Evolutionary conservation across 2,113 vertebrate genomes (phyloP), one percentile per base, ranked within the genome.

Genomic region (Hemibagrus wyckioides): DNA sequence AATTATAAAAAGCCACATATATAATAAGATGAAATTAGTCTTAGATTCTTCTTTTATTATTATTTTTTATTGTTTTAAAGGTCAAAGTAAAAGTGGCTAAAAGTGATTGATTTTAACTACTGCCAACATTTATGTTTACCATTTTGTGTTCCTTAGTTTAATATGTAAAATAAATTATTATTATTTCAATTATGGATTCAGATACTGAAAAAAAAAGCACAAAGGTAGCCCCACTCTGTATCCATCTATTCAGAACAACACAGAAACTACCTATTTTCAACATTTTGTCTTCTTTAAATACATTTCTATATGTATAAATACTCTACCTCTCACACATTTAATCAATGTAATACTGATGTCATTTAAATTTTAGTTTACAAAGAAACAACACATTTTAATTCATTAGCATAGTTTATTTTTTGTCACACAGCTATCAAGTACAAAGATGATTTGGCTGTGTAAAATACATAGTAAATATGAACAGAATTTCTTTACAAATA

Each of bases 401-500:
- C 39, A 21, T 48, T 25, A 44, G 30, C 39, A 44, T 2, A 17
- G 83, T 48, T 48, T 56, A 82, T 77, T 87, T 25, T 71, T 85
- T 83, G 36, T 69, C 36, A 83, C 69, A 23, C 76, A 84, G 17
- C 4, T 54, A 6, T 15, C 25, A 77, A 80, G 61, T 75, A 52
- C 67, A 84, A 19, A 56, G 19, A 48, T 36, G 41, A 59, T 84
- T 30, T 28, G 4, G 44, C 39, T 28, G 36, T 33, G 4, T 44
- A 85, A 48, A 67, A 83, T 54, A 56, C 52, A 30, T 82, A 56
- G 50, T 41, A 85, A 56, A 39, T 52, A 52, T 87, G 6, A 56
- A 75, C 17, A 67, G 10, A 77, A n/a, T 7, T 84, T 44, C 13
- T 84, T 54, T 36, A 61, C 65, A 90, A 44, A 84, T 28, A 11